Base-by-base conservation (phyloP, 2,113 vertebrate species). In the Ictidomys tridecemlineatus region DNA sequence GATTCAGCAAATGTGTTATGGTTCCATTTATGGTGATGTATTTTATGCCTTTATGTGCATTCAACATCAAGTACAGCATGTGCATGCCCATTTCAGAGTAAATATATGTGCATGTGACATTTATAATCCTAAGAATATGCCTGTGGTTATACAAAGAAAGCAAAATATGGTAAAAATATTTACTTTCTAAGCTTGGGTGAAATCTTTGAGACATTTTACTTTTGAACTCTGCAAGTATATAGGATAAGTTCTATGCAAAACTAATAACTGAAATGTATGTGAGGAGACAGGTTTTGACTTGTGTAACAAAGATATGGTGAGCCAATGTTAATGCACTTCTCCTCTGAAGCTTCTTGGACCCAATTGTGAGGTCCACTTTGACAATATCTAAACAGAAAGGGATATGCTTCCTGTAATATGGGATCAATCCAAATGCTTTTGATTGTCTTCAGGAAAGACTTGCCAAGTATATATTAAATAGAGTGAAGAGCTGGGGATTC, bases 111-210 rank as follows among this genome's bases (percentile, higher is more conserved):
- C 77, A 70, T 74, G 32, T 97, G 93, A 78, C 91, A 82, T 85
- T 96, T 96, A 91, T 74, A 89, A 89, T 85, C 39, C 86, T 95
- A 91, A 93, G 96, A 90, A 85, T 90, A 93, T 91, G 53, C 39
- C 63, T 56, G 5, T 69, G 22, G 37, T 22, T 94, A 3, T 94
- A 94, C 34, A 88, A 82, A 70, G 34, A 88, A 92, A 94, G 30
- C 37, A 96, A 96, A 88, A 88, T 63, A 85, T 72, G 28, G 77
- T 95, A 91, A 91, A 45, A 96, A 74, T 96, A 73, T 95, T 95
- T 98, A 85, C 85, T 93, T 91, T 80, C 34, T 74, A 83, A 85
- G 32, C 16, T 17, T 77, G 18, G 5, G 20, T 84, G 61, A 20
- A 76, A n/a, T 37, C 51, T 85, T 34, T 69, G 63, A 94, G 85